These are phyloP conservation scores for Spodoptera littoralis DNA, from an alignment of 2,888 invertebrate genomes.

Conservation along the genomic window DNA sequence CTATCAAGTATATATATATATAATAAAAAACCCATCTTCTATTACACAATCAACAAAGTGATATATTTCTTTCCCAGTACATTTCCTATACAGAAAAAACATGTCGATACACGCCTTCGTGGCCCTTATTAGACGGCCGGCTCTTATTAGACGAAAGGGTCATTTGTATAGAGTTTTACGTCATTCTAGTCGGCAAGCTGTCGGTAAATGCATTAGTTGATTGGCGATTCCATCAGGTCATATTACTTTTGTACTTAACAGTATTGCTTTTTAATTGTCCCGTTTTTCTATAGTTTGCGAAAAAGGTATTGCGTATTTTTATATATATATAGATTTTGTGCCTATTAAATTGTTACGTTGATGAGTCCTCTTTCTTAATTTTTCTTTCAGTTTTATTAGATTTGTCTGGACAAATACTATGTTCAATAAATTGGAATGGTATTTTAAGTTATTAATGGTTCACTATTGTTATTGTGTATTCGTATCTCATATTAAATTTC, in stretches of 20 bases:
- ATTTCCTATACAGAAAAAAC: constrained; percentile 7
- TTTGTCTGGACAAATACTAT: too few relatives aligned
- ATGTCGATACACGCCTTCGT: constrained; percentile 15
- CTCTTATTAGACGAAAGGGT: constrained; percentile 47
- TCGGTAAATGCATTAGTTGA: constrained; percentile 57
- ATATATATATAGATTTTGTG: constrained; percentile 2
- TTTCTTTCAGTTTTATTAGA: too few relatives aligned
- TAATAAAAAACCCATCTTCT: too few relatives aligned
- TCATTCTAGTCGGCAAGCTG: constrained; percentile 45
- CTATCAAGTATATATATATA: too few relatives aligned
- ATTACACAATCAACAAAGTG: not conserved
- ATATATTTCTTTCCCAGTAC: not conserved
- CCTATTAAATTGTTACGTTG: constrained; percentile 1
- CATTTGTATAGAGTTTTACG: constrained; percentile 49
- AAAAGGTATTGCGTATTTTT: constrained; percentile 27
- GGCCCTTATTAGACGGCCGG: constrained; percentile 30
- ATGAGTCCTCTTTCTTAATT: not conserved
- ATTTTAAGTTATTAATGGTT: too few relatives aligned
- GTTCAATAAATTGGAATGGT: too few relatives aligned
- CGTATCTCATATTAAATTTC: too few relatives aligned
- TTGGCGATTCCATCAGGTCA: constrained; percentile 50
- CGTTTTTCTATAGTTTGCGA: constrained; percentile 24
- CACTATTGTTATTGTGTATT: too few relatives aligned
- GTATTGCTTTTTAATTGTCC: constrained; percentile 55
- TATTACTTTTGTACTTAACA: constrained; percentile 53